Conservation (phyloP, 2,797 vertebrate genomes). For the Erpetoichthys calabaricus region DNA sequence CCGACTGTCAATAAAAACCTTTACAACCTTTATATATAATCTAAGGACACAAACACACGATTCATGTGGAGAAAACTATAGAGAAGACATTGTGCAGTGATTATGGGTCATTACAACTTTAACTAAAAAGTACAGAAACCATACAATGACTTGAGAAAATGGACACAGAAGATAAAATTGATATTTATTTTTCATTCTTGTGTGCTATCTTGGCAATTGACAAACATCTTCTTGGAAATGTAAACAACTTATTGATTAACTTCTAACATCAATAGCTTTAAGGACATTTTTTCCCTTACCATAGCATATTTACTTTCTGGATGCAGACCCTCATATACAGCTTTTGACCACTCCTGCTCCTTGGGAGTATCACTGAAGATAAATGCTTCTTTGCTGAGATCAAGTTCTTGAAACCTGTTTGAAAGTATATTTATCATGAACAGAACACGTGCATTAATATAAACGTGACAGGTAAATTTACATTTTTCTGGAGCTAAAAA, state of each 20-base stretch:
- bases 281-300: slow-evolving; percentile 43
- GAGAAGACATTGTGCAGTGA: not conserved
- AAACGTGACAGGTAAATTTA: not conserved
- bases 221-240: no score
- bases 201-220: no score
- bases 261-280: no score
- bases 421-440: slow-evolving; percentile 23
- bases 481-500: not conserved
- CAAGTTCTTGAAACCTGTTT: slow-evolving; percentile 88
- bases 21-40: no score
- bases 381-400: slow-evolving; percentile 94
- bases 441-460: not conserved
- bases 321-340: slow-evolving; percentile 76
- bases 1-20: no score
- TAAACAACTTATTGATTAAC: no score
- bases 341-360: slow-evolving; percentile 87
- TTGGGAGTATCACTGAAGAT: slow-evolving; percentile 92
- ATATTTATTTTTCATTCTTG: no score
- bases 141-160: no score
- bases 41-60: no score
- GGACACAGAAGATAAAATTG: no score
- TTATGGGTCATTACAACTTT: not conserved
- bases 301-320: slow-evolving; percentile 83
- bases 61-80: no score
- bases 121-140: no score